A percentile compares a stretch with the other conserved stretches of the same genome.
Evolutionary conservation across 2,888 invertebrate species (phyloP).

Genomic region (Pharmacophagus antenor): DNA sequence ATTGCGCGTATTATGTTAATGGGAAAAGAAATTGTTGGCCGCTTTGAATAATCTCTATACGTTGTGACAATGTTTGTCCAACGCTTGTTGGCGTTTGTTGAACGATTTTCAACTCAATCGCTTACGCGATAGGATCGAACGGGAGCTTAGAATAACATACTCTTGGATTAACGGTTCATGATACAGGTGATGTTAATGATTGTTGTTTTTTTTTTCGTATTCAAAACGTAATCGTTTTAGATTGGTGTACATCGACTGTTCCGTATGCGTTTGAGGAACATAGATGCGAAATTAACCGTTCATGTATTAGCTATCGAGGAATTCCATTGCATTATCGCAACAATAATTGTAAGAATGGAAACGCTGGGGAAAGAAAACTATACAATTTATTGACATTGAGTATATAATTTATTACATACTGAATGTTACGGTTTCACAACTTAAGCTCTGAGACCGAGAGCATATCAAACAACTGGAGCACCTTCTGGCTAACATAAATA

Average conservation of each 20-base stretch:
- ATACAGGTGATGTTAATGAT: constrained; percentile 44
- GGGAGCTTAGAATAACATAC: constrained; percentile 2
- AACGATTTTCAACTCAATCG: constrained; percentile 18
- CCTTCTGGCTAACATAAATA: no score
- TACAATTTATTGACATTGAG: no score
- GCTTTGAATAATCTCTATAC: constrained; percentile 73
- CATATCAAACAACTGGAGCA: no score
- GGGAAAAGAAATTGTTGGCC: constrained; percentile 62
- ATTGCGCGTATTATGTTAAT: constrained; percentile 68
- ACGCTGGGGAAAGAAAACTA: no score
- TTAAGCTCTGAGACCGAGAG: no score
- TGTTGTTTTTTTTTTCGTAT: constrained; percentile 44
- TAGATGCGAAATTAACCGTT: no score
- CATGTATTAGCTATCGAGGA: no score
- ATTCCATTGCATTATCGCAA: no score
- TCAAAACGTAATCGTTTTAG: constrained; percentile 29
- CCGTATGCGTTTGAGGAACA: not conserved
- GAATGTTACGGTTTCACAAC: no score
- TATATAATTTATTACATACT: no score
- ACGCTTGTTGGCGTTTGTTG: not conserved
- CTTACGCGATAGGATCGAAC: constrained; percentile 34
- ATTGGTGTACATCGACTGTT: not conserved
- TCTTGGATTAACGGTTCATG: constrained; percentile 52
- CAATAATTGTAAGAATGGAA: no score
- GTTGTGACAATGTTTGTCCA: constrained; percentile 64